Evolutionary conservation across 2,797 vertebrate species (phyloP).

Genomic region (Ptychobarbus kaznakovi): DNA sequence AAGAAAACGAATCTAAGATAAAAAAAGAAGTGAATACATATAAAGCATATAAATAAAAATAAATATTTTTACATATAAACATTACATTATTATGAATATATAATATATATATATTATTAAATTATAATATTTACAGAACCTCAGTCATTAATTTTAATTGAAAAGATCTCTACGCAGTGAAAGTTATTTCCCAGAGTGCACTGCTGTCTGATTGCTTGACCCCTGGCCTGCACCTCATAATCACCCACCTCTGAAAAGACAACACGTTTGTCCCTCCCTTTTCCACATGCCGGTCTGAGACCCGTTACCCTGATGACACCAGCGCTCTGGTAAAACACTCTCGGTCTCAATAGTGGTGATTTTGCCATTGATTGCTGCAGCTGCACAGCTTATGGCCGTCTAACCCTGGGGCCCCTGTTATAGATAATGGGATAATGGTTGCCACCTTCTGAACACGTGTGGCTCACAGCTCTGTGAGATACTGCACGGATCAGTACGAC

Average conservation of each 20-base stretch:
- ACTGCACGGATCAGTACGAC: constrained; percentile 48
- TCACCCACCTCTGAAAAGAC: constrained; percentile 41
- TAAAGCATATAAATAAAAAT: background rate
- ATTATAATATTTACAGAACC: background rate
- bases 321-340: constrained; percentile 24
- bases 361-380: constrained; percentile 53
- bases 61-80: too few species aligned
- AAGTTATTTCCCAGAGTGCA: constrained; percentile 47
- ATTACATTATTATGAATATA: background rate
- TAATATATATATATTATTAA: background rate
- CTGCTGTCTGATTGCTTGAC: constrained; percentile 33
- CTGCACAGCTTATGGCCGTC: constrained; percentile 54
- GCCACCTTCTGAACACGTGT: constrained; percentile 80
- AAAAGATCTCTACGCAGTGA: background rate
- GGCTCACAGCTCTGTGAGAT: constrained; percentile 67
- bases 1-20: too few species aligned
- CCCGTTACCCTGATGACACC: constrained; percentile 45
- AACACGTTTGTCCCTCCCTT: constrained; percentile 2
- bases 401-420: constrained; percentile 68
- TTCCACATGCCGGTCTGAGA: constrained; percentile 32
- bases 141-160: background rate
- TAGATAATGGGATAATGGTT: constrained; percentile 83
- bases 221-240: constrained; percentile 42
- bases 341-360: constrained; percentile 38
- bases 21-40: background rate